phyloP scores from a whole-genome alignment of 2,888 invertebrate genomes.

The Apotomis capreana region DNA sequence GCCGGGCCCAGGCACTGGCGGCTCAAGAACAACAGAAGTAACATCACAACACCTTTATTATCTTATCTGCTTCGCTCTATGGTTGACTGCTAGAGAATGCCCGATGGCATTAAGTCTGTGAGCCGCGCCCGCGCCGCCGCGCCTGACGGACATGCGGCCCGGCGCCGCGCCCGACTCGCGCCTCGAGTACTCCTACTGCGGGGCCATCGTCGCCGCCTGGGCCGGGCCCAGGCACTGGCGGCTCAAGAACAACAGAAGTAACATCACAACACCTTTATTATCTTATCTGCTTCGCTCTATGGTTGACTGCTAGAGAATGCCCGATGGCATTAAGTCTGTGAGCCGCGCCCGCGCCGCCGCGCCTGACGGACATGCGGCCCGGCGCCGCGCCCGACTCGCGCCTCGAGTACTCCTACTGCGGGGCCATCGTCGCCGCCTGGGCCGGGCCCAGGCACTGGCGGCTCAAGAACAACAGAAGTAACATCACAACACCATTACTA shows the following conservation, averaged over 20 bases:
- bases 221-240: constrained; percentile 50
- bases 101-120: too few relatives aligned
- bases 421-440: constrained; percentile 86
- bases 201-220: constrained; percentile 81
- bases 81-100: too few relatives aligned
- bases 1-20: constrained; percentile 94
- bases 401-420: constrained; percentile 88
- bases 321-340: too few relatives aligned
- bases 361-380: constrained; percentile 67
- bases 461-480: constrained; percentile 80
- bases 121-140: not conserved
- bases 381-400: constrained; percentile 72
- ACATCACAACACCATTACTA: too few relatives aligned
- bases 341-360: not conserved
- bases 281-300: too few relatives aligned
- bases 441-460: constrained; percentile 61
- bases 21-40: constrained; percentile 80
- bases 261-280: not conserved
- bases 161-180: constrained; percentile 71
- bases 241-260: constrained; percentile 9
- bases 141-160: constrained; percentile 60
- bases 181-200: constrained; percentile 89
- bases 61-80: too few relatives aligned
- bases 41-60: not conserved
- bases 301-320: too few relatives aligned